Conservation (phyloP, 2,888 invertebrate genomes). For the Raillietiella orientalis region DNA sequence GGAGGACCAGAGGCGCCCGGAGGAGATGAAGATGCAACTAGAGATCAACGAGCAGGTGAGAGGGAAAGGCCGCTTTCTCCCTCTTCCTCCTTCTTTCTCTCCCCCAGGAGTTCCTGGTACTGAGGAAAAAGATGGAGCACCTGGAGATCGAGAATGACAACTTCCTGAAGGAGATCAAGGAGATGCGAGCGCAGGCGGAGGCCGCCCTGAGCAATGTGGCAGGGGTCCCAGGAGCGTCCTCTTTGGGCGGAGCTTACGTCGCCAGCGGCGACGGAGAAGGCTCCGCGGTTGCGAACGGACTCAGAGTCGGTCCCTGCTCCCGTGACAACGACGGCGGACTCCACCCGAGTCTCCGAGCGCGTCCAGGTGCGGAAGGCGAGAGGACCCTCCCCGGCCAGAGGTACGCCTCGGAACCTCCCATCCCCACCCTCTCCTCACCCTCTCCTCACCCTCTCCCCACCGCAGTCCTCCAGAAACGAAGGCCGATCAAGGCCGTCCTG, state of each 20-base stretch:
- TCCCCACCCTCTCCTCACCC: too few species aligned
- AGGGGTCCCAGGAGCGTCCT: slow-evolving; percentile 3
- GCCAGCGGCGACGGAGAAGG: slow-evolving; percentile 4
- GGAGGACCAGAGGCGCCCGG: slow-evolving; percentile 35
- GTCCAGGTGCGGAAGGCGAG: too few species aligned
- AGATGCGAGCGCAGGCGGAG: slow-evolving; percentile 18
- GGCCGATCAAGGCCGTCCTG: too few species aligned
- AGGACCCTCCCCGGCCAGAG: too few species aligned
- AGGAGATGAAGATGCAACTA: slow-evolving; percentile 37
- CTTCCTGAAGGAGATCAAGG: slow-evolving; percentile 35
- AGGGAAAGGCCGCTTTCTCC: background rate
- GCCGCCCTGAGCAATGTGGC: background rate
- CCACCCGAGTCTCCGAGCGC: too few species aligned
- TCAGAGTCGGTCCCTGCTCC: too few species aligned
- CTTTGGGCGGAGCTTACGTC: slow-evolving; percentile 3
- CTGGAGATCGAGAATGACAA: slow-evolving; percentile 43
- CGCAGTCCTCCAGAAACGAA: too few species aligned
- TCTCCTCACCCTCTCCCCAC: too few species aligned
- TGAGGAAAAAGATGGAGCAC: slow-evolving; percentile 50
- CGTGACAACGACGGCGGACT: too few species aligned
- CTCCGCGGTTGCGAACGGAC: slow-evolving; percentile 2
- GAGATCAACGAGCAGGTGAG: slow-evolving; percentile 51
- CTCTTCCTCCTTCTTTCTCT: slow-evolving; percentile 3
- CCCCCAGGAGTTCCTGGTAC: slow-evolving; percentile 36
- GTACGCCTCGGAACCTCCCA: too few species aligned